Evolutionary conservation across 1,140 invertebrate genomes (phyloP), one percentile per base, ranked within the genome.

Genomic region (Philotrypesis tridentata): DNA sequence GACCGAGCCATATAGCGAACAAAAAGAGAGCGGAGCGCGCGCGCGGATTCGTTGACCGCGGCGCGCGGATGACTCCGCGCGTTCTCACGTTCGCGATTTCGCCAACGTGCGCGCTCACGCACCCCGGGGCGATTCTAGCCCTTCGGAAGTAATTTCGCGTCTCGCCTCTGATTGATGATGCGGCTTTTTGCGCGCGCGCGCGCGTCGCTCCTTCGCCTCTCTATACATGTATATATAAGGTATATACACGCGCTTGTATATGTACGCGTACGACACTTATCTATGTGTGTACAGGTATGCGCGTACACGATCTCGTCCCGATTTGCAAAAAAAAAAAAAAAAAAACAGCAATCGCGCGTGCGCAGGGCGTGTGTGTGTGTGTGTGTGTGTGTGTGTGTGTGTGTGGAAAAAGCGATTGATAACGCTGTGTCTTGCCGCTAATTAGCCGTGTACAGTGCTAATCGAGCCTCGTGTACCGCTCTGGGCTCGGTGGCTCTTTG

Each of bases 81-180:
- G 43, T 37, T 70, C 29, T 33, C 67, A 37, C 67, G 67, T 70
- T 31, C 67, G 67, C 48, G 31, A 70, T 33, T 70, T 33, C 29
- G 67, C 67, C 29, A 21, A 12, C n/a, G 61, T 27, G 61, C 14
- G 61, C 8, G 27, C 61, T 27, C 63, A 65, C 17, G 31, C 25
- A 33, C 65, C 33, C n/a, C n/a, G 70, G 9, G 70, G 65, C 65
- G 65, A 68, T 43, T 12, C 63, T 27, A 25, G 23, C 63, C 23
- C 63, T 29, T 65, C 63, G 63, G 63, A 29, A 25, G 63, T 65
- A 65, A 65, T 65, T 65, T 65, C 25, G 63, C 48, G 48, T 2
- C 7, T 6, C 6, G 6, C 6, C 48, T n/a, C n/a, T 55, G 48
- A 55, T 55, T 8, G 48, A 55, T 55, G 48, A 55, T 55, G 48